Base-by-base conservation (phyloP, 2,113 vertebrate genomes). In the Gymnobelideus leadbeateri region DNA sequence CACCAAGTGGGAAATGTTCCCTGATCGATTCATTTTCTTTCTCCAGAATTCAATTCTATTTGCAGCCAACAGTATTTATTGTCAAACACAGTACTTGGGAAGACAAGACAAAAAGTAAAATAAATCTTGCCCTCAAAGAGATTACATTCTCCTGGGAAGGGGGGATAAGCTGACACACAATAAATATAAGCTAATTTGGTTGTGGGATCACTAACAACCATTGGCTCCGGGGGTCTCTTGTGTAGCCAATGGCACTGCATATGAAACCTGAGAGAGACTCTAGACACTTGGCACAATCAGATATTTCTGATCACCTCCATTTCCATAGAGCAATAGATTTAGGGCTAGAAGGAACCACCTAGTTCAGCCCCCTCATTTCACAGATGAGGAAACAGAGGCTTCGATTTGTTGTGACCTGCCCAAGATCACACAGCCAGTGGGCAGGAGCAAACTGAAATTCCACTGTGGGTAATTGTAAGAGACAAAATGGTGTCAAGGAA, bases 401-500 rank as follows among this genome's bases (percentile, higher is more conserved):
- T 46, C 28, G 25, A 91, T 43, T 11, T 77, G 55, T n/a, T 1
- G 43, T 43, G 12, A 95, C 55, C 93, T 24, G 77, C 54, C 46
- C 1, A 46, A 68, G 28, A 12, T 46, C 91, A 84, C 25, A 26
- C 16, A 68, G 46, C 43, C 51, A 77, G 49, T 8, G 37, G 28
- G 0, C 91, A 92, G 28, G 7, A 43, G 1, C 68, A 43, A 84
- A 84, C 16, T 43, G 68, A 84, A 43, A 84, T 23, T 23, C 68
- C 68, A n/a, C 16, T 10, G 19, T 37, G 31, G 31, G 14, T 68
- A 5, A 10, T 68, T 37, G 61, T 51, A 92, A 96, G 94, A 94
- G 52, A 49, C 51, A 96, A 92, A 43, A 46, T 28, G 19, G 84
- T 51, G 23, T 61, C 91, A 89, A 37, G 91, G 51, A 96, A 93